Evolutionary conservation across 2,113 vertebrate genomes (phyloP), one percentile per base, ranked within the genome.

Genomic region (Rhipidura dahli): DNA sequence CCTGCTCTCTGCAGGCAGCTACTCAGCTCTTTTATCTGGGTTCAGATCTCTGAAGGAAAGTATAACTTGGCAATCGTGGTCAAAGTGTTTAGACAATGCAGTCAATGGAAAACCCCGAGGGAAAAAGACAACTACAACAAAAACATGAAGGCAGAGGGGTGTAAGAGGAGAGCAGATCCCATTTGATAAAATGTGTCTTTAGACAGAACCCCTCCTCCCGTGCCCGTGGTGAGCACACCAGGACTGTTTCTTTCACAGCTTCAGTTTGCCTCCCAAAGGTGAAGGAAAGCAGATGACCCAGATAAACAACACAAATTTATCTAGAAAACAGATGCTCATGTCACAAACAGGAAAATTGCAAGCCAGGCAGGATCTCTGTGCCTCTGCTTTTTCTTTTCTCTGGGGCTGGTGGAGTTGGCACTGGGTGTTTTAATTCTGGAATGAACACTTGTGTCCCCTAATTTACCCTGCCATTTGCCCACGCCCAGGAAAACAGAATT

Each of bases 51-150:
- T 73, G 78, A 91, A 90, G 87, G 84, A 87, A 93, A 91, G 75
- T 50, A 80, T 42, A 61, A 83, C 69, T 88, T 91, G 89, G 95
- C 91, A 95, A 8, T 65, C 1, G 0, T 23, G 78, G 89, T 45
- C 87, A 24, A 72, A 94, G 89, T 59, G 82, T 95, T 93, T 91
- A 96, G 85, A 93, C 75, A 88, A 71, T 91, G 81, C 89, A 89
- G 57, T 83, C 94, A 75, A 31, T 70, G 90, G 72, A 91, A 86
- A 91, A 37, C 54, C 75, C 85, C 17, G 44, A 80, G 68, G 72
- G 22, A 63, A 64, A 69, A 82, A 78, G 63, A 54, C 86, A 94
- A 35, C 66, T 66, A 44, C 51, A 92, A 72, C 30, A 89, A 80
- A 87, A 70, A 7, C 39, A 3, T 8, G 50, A 87, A 81, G 56